These are phyloP conservation scores for Heteromurus nitidus DNA, from an alignment of 2,888 invertebrate species.

Conservation along the genomic window DNA sequence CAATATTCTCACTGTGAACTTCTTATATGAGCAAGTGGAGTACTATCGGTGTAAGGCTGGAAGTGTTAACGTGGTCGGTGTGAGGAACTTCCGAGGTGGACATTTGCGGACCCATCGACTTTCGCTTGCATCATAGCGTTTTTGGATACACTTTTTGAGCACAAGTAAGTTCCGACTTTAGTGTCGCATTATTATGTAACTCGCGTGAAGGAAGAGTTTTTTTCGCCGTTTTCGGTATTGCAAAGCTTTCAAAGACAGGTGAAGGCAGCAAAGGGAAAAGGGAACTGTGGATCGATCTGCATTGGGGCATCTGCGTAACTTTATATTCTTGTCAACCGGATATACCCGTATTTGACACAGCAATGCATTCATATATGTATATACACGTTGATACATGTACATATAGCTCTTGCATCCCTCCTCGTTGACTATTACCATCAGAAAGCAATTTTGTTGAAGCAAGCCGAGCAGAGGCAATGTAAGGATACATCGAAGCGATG, in stretches of 20 bases:
- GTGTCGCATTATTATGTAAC: slow-evolving; percentile 17
- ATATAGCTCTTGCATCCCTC: slow-evolving; percentile 14
- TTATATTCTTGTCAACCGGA: slow-evolving; percentile 53
- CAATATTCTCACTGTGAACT: no score
- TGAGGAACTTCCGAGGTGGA: no score
- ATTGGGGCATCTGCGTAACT: slow-evolving; percentile 68
- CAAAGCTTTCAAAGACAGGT: slow-evolving; percentile 24
- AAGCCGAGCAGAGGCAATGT: neutral
- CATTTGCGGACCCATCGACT: no score
- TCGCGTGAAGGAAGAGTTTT: slow-evolving; percentile 13
- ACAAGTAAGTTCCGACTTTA: no score
- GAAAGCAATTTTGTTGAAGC: slow-evolving; percentile 7
- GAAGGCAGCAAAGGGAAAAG: slow-evolving; percentile 45
- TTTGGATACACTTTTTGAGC: no score
- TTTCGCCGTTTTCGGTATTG: slow-evolving; percentile 19
- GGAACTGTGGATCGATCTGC: slow-evolving; percentile 67
- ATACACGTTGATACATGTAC: neutral
- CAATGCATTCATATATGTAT: slow-evolving; percentile 20
- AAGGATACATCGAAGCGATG: neutral
- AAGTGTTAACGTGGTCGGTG: no score
- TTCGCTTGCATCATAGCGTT: no score
- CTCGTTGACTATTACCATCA: neutral
- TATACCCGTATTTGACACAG: slow-evolving; percentile 50
- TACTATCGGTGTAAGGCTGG: no score
- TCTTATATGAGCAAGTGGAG: no score